Base-by-base conservation (phyloP, 2,113 vertebrate genomes). In the Prunella himalayana region DNA sequence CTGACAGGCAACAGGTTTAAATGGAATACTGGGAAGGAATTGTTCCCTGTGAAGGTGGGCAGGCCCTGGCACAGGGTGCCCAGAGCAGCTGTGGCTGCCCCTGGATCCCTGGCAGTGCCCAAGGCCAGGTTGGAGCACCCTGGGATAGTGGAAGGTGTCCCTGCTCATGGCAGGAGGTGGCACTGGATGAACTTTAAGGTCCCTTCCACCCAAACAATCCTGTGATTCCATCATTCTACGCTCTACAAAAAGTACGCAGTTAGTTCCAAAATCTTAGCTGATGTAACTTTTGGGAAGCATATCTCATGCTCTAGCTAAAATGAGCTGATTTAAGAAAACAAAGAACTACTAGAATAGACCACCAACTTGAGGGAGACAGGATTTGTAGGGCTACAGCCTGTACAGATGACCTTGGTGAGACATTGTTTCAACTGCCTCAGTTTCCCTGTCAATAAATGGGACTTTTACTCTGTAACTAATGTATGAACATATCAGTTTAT, bases 1-100 rank as follows among this genome's bases (percentile, higher is more conserved):
- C 49, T 18, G 41, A 39, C 41, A 27, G 8, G 11, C 5, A 53
- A 6, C 1, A 21, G 31, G 3, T 5, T 53, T 37, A 45, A 22
- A 9, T 0, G 2, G 57, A 22, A 2, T 15, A 8, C 3, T 0
- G 2, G n/a, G 39, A 15, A 23, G 18, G 2, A 20, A 66, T 10
- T 20, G 1, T 4, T 45, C 25, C 39, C 41, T 54, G 27, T 0
- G 1, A 45, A 25, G 50, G 25, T 9, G 49, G 2, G 5, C n/a
- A 53, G 30, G 30, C 28, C 7, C 44, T 33, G 44, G 73, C 57
- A 61, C 45, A 51, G 21, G 49, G 30, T 31, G 30, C 53, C 53
- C 53, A 56, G 16, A 27, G 35, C 1, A n/a, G 65, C 64, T 47
- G 33, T 7, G 61, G 41, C 27, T 66, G 50, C 13, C 33, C 41